These are phyloP conservation scores for Zygogramma bicolorata DNA, from an alignment of 2,888 invertebrate genomes.

Conservation along the genomic window DNA sequence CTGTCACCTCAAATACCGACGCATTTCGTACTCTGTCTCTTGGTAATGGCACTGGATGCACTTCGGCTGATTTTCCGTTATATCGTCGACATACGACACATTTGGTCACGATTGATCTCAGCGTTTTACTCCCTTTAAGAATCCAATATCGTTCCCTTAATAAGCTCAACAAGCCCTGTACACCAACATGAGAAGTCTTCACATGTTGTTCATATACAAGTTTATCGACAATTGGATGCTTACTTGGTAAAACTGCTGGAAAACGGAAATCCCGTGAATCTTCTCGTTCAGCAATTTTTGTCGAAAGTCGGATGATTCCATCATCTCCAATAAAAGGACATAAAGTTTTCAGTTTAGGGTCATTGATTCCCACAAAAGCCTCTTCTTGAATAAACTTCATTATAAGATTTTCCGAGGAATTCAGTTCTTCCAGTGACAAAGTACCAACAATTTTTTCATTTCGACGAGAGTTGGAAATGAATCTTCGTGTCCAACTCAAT, in stretches of 20 bases:
- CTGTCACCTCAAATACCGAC: neutral
- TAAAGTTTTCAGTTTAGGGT: neutral
- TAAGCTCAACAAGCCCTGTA: neutral
- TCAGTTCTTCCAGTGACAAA: too few relatives aligned
- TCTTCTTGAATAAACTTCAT: neutral
- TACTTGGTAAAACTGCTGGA: conserved; percentile 1
- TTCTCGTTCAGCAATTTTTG: neutral
- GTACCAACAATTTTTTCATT: neutral
- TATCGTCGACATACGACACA: too few relatives aligned
- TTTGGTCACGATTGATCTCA: too few relatives aligned
- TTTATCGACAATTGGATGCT: conserved; percentile 1
- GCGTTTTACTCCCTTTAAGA: neutral
- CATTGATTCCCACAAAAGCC: neutral
- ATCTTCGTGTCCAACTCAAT: neutral
- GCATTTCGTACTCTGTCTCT: conserved; percentile 6
- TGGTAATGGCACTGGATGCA: neutral
- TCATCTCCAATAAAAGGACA: conserved; percentile 5
- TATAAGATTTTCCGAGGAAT: neutral
- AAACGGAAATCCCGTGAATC: neutral
- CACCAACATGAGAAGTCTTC: conserved; percentile 14
- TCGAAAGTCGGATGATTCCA: conserved; percentile 9
- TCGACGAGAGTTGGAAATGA: neutral
- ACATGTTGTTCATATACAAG: conserved; percentile 7
- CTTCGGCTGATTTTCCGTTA: neutral
- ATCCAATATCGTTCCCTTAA: neutral